A percentile compares a stretch with the other conserved stretches of the same genome.
Conservation (phyloP, 2,888 invertebrate species). For the Nebria brevicollis region DNA sequence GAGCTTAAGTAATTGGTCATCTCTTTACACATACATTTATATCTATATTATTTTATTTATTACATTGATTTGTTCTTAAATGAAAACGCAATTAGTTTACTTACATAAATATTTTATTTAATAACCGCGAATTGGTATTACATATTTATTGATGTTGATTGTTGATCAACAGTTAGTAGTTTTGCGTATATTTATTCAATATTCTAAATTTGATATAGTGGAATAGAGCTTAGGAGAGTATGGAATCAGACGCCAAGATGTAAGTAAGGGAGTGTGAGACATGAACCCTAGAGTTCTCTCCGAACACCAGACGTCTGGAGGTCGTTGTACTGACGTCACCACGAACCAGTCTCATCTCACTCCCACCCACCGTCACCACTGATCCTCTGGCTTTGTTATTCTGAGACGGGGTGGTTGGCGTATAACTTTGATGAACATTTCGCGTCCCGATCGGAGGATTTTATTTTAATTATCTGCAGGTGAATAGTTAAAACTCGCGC, state of each 20-base stretch:
- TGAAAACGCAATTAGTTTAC: too few relatives aligned
- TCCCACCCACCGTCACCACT: neutral
- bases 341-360: slow-evolving; percentile 33
- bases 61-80: too few relatives aligned
- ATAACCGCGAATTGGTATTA: too few relatives aligned
- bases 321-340: slow-evolving; percentile 46
- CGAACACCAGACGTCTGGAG: slow-evolving; percentile 41
- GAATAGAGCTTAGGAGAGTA: neutral
- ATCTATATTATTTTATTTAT: too few relatives aligned
- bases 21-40: too few relatives aligned
- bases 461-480: slow-evolving; percentile 42
- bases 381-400: slow-evolving; percentile 5
- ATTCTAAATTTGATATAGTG: neutral
- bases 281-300: slow-evolving; percentile 34
- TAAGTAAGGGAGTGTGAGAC: slow-evolving; percentile 7
- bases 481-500: neutral
- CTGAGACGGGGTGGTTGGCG: slow-evolving; percentile 31
- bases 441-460: slow-evolving; percentile 17
- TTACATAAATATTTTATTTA: too few relatives aligned
- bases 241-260: neutral
- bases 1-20: too few relatives aligned
- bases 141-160: too few relatives aligned
- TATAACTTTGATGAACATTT: slow-evolving; percentile 5
- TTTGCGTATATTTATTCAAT: neutral
- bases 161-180: too few relatives aligned